Evolutionary conservation across 2,888 invertebrate genomes (phyloP).

Genomic region (Acrobeloides nanus): DNA sequence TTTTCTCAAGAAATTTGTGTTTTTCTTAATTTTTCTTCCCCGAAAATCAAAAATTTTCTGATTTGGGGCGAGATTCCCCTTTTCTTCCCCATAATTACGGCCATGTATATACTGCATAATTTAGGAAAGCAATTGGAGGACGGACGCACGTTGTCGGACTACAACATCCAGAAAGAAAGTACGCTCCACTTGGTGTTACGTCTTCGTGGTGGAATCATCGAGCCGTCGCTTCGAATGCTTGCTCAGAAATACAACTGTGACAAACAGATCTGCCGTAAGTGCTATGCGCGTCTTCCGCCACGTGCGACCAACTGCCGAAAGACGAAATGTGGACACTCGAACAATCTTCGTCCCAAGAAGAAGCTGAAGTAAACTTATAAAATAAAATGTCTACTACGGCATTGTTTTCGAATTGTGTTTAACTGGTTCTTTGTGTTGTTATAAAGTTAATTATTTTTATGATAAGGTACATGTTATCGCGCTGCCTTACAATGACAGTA

Average conservation of each 20-base stretch:
- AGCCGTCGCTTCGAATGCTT: conserved; percentile 87
- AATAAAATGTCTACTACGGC: too few species aligned
- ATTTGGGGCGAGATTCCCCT: too few species aligned
- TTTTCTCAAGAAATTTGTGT: too few species aligned
- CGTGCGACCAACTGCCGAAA: conserved; percentile 98
- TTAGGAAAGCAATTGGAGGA: conserved; percentile 92
- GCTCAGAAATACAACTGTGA: conserved; percentile 99
- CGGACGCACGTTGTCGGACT: conserved; percentile 82
- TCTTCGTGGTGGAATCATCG: conserved; percentile 67
- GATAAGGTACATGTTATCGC: too few species aligned
- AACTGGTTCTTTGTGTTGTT: neutral
- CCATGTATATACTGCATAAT: too few species aligned
- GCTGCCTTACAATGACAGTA: too few species aligned
- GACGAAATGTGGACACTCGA: conserved; percentile 98
- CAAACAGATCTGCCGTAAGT: conserved; percentile 99
- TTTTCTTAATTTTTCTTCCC: too few species aligned
- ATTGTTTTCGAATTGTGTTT: conserved; percentile 10
- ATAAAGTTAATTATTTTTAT: too few species aligned
- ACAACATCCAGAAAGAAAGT: conserved; percentile 81
- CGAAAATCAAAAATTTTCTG: too few species aligned
- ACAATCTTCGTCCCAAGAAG: conserved; percentile 99
- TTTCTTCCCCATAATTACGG: too few species aligned
- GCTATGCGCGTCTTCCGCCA: conserved; percentile 96
- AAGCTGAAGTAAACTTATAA: conserved; percentile 76
- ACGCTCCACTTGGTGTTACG: conserved; percentile 54